Base-by-base conservation (phyloP, 2,888 invertebrate species). In the Caenorhabditis sp. region DNA sequence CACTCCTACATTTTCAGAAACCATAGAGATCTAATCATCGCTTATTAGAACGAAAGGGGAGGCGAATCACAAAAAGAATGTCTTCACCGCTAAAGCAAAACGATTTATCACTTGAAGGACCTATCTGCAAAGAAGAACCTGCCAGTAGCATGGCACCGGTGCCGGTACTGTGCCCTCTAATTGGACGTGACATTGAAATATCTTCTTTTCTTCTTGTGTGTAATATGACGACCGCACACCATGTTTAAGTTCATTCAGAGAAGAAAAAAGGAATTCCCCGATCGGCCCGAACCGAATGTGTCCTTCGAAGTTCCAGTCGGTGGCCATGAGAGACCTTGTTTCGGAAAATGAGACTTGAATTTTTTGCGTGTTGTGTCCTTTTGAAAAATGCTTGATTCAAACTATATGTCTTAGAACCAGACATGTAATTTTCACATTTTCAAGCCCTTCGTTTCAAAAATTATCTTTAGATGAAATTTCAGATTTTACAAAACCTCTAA, bases 91-190 rank as follows among this genome's bases (percentile, higher is more conserved):
- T 11, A 28, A 32, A 35, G 32, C 28, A 18, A 1, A 20, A 18
- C 20, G 58, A 65, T 61, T 55, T 53, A 53, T 37, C 44, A 50
- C 53, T 24, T 18, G 18, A 40, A 32, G 44, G 47, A 35, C 62
- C 71, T 64, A 65, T 56, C 72, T 65, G 35, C 64, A 72, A 50
- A 28, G n/a, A n/a, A n/a, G n/a, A n/a, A 61, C 15, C 56, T 56
- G 47, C 37, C 53, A 61, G 44, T 50, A 58, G 11, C 64, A 64
- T 24, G 47, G 35, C 35, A 40, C 40, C 40, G 13, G 18, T 37
- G 6, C n/a, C 26, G 47, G 18, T 22, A 18, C 6, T 6, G 2
- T 13, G 2, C 11, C 15, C 18, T 56, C 32, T 56, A 32, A 56
- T 18, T 55, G 26, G 11, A 55, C 15, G 9, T 72, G 72, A 58